Evolutionary conservation across 2,797 vertebrate genomes (phyloP).

Genomic region (Octomys mimax): DNA sequence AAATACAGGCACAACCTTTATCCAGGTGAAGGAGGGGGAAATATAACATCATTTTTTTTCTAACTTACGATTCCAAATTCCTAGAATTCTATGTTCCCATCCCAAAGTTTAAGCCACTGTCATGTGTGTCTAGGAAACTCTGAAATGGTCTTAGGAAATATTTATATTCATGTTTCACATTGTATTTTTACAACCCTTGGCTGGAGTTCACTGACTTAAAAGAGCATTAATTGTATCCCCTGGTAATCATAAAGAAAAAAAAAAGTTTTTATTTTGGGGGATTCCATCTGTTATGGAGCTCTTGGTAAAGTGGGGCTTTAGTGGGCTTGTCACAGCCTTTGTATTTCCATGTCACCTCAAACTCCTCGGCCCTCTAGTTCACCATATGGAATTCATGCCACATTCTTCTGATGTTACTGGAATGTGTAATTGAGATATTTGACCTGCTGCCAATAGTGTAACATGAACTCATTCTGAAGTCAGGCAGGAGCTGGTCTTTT

Average conservation of each 20-base stretch:
- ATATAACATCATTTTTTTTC: background rate
- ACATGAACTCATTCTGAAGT: slow-evolving; percentile 65
- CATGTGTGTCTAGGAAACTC: background rate
- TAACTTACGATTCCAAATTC: background rate
- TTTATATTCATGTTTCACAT: background rate
- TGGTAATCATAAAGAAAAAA: slow-evolving; percentile 41
- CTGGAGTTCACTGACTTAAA: background rate
- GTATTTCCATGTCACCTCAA: background rate
- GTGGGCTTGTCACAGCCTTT: background rate
- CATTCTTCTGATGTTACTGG: slow-evolving; percentile 53
- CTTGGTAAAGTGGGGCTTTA: slow-evolving; percentile 20
- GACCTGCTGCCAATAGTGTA: slow-evolving; percentile 58
- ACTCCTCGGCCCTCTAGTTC: slow-evolving; percentile 5
- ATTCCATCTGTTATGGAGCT: background rate
- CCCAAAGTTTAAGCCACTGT: background rate
- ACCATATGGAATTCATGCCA: slow-evolving; percentile 44
- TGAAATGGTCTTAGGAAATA: background rate
- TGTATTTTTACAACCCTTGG: slow-evolving; percentile 50
- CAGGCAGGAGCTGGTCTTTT: slow-evolving; percentile 53
- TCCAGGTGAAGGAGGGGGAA: background rate
- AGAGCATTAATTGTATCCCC: background rate
- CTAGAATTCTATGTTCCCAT: background rate
- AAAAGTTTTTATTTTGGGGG: background rate
- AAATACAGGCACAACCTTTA: background rate
- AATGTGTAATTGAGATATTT: slow-evolving; percentile 68